Conservation (phyloP, 2,888 invertebrate genomes). For the Lypha dubia region DNA sequence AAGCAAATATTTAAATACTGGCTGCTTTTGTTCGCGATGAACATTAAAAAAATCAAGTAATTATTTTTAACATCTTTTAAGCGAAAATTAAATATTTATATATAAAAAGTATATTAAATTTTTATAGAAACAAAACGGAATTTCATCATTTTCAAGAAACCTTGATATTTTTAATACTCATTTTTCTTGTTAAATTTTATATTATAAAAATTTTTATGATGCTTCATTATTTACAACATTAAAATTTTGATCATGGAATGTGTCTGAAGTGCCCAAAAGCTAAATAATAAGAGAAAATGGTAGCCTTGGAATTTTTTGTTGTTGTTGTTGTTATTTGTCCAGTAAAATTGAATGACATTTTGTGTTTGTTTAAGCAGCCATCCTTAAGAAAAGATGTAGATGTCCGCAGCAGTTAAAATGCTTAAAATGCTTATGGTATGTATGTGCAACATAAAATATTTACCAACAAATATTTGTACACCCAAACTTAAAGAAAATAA, state of each 20-base stretch:
- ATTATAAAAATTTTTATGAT: not conserved
- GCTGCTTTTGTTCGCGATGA: not conserved
- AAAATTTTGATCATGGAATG: not conserved
- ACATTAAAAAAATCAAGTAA: not conserved
- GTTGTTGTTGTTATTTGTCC: not conserved
- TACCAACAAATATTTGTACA: no score
- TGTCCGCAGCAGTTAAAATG: not conserved
- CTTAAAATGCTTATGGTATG: no score
- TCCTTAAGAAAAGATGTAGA: not conserved
- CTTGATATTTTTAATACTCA: not conserved
- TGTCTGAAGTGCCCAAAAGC: not conserved
- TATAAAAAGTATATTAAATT: not conserved
- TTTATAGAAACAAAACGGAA: no score
- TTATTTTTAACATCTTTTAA: not conserved
- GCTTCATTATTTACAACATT: not conserved
- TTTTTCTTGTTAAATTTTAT: not conserved
- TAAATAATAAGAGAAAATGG: not conserved
- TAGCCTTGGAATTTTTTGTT: not conserved
- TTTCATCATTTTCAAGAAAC: no score
- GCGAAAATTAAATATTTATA: not conserved
- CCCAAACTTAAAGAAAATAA: no score
- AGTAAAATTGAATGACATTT: slow-evolving; percentile 18
- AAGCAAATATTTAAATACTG: not conserved
- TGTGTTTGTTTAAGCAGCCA: not conserved
- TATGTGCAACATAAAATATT: not conserved